A percentile compares a stretch with the other conserved stretches of the same genome.
phyloP scores from a whole-genome alignment of 2,797 vertebrate species.

The Eulemur mongoz region DNA sequence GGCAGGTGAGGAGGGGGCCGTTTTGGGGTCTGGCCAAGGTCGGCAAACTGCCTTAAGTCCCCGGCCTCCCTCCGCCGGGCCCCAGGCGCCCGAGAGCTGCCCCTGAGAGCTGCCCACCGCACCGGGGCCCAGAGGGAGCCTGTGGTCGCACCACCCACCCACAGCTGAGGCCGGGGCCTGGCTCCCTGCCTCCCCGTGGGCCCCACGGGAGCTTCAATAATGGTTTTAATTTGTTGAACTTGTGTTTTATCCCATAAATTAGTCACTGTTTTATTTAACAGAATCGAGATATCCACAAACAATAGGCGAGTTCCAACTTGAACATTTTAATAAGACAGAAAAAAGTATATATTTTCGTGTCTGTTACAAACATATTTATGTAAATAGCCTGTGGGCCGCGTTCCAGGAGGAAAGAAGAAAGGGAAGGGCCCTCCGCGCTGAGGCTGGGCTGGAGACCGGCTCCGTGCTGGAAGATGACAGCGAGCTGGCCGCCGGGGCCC shows the following conservation, averaged over 20 bases:
- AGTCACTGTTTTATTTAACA: conserved; percentile 73
- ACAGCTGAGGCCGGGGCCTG: not conserved
- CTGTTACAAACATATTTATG: conserved; percentile 72
- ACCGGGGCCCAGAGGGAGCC: not conserved
- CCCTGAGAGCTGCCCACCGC: not conserved
- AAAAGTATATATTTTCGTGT: conserved; percentile 72
- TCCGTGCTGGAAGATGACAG: conserved; percentile 59
- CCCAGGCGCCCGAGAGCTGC: not conserved
- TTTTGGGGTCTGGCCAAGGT: not conserved
- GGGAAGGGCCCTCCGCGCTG: conserved; percentile 14
- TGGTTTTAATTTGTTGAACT: conserved; percentile 76
- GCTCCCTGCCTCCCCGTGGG: not conserved
- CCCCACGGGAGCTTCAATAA: conserved; percentile 48
- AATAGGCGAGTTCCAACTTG: conserved; percentile 86
- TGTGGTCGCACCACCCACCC: not conserved
- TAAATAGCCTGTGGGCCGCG: conserved; percentile 69
- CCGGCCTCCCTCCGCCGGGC: not conserved
- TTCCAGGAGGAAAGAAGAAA: conserved; percentile 68
- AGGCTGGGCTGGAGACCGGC: conserved; percentile 53
- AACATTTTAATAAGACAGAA: conserved; percentile 82
- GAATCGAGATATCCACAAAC: conserved; percentile 82
- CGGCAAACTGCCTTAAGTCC: not conserved
- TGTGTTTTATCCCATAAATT: conserved; percentile 77
- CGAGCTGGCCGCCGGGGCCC: not conserved
- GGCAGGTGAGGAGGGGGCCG: not conserved